These are phyloP conservation scores for Drosophila tristis DNA, from an alignment of 1,140 invertebrate genomes.

Conservation along the genomic window DNA sequence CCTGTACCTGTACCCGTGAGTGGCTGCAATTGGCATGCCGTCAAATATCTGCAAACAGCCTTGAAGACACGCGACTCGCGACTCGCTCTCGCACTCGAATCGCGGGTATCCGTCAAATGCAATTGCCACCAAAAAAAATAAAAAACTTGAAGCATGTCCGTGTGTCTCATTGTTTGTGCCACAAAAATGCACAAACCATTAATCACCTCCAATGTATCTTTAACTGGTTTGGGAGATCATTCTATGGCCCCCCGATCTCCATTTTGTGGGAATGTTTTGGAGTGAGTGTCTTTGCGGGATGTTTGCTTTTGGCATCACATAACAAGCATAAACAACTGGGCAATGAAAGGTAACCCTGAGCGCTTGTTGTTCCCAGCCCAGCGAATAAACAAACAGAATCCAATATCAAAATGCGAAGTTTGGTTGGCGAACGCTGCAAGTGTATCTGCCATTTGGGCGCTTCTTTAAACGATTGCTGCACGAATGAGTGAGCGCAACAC, in stretches of 20 bases:
- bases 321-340: slow-evolving; percentile 38
- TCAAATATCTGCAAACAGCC: slow-evolving; percentile 32
- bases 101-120: not conserved
- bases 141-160: not conserved
- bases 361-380: slow-evolving; percentile 33
- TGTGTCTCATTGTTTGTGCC: no score
- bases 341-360: slow-evolving; percentile 25
- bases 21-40: slow-evolving; percentile 33
- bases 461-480: not conserved
- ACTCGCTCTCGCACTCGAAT: not conserved
- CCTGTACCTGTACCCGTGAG: slow-evolving; percentile 6
- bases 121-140: slow-evolving; percentile 24
- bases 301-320: slow-evolving; percentile 11
- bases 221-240: no score
- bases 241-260: no score
- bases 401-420: slow-evolving; percentile 15
- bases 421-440: slow-evolving; percentile 13
- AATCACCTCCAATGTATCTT: no score
- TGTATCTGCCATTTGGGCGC: slow-evolving; percentile 33
- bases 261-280: no score
- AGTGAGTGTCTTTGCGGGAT: slow-evolving; percentile 9
- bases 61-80: slow-evolving; percentile 42
- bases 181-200: no score
- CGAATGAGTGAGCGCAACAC: slow-evolving; percentile 12
- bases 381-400: slow-evolving; percentile 31